Conservation (phyloP, 1,140 invertebrate genomes). For the Sweltsa coloradensis region DNA sequence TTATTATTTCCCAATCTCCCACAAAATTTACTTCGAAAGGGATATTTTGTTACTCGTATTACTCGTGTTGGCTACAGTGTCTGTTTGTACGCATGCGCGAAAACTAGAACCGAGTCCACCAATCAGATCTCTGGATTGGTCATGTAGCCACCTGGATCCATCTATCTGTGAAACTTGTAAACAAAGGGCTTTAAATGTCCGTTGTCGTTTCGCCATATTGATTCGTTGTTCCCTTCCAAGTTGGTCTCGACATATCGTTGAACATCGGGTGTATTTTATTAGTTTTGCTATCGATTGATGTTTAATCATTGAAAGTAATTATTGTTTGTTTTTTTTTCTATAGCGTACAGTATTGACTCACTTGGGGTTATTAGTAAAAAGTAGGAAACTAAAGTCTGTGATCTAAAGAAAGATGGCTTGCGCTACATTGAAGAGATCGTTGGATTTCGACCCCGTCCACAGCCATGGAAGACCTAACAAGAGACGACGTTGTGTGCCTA, state of each 20-base stretch:
- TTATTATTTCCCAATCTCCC: too few relatives aligned
- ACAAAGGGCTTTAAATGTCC: slow-evolving; percentile 7
- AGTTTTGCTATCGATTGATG: background rate
- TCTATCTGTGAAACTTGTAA: slow-evolving; percentile 5
- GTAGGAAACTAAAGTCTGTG: background rate
- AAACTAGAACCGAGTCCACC: too few relatives aligned
- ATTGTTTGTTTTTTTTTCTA: background rate
- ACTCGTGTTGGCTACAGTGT: too few relatives aligned
- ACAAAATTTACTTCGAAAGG: too few relatives aligned
- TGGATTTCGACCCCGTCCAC: slow-evolving; percentile 84
- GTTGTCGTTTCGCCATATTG: slow-evolving; percentile 9
- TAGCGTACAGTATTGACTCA: too few relatives aligned
- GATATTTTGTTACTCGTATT: too few relatives aligned
- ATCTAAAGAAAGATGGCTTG: slow-evolving; percentile 68
- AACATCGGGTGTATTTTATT: slow-evolving; percentile 1
- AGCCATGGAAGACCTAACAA: slow-evolving; percentile 67
- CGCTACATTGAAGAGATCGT: slow-evolving; percentile 82
- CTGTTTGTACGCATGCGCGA: too few relatives aligned
- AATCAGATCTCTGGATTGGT: too few relatives aligned
- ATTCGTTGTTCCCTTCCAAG: background rate
- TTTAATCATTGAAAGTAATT: background rate
- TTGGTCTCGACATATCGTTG: background rate
- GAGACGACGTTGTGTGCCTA: slow-evolving; percentile 74
- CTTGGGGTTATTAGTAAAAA: background rate
- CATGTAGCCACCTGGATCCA: background rate